Conservation (phyloP, 1,140 invertebrate genomes). For the Papilio polyxenes region DNA sequence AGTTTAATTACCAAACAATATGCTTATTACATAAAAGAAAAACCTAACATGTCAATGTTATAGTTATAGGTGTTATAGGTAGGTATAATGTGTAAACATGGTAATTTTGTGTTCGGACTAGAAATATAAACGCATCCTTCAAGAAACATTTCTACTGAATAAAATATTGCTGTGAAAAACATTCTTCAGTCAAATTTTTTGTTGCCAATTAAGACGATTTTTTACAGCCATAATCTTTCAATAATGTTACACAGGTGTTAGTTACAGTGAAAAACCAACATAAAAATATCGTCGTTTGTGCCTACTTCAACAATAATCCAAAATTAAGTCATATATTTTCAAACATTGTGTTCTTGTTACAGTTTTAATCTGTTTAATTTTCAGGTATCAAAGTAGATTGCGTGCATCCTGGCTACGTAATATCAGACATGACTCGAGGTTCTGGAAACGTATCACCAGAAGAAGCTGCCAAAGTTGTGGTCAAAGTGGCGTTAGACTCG, state of each 20-base stretch:
- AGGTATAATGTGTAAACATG: no score
- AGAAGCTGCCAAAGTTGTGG: conserved; percentile 75
- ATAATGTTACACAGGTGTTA: no score
- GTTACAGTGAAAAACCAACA: no score
- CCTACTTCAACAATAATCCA: not conserved
- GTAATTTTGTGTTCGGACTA: not conserved
- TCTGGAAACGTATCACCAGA: conserved; percentile 84
- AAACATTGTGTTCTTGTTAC: conserved; percentile 46
- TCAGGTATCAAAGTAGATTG: conserved; percentile 84
- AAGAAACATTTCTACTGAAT: no score
- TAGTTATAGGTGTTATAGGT: not conserved
- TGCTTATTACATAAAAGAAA: not conserved
- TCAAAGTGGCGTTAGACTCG: conserved; percentile 51
- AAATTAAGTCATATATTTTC: not conserved
- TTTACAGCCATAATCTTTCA: no score
- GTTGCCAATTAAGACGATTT: no score
- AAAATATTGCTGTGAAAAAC: no score
- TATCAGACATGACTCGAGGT: conserved; percentile 87
- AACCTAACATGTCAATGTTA: not conserved
- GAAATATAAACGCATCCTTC: no score
- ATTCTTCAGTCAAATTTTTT: no score
- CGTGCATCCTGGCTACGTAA: conserved; percentile 86
- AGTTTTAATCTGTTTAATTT: conserved; percentile 44
- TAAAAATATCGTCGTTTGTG: no score
- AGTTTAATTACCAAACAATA: conserved; percentile 59